Evolutionary conservation across 2,888 invertebrate genomes (phyloP), one percentile per base, ranked within the genome.

Genomic region (Eilema depressum): DNA sequence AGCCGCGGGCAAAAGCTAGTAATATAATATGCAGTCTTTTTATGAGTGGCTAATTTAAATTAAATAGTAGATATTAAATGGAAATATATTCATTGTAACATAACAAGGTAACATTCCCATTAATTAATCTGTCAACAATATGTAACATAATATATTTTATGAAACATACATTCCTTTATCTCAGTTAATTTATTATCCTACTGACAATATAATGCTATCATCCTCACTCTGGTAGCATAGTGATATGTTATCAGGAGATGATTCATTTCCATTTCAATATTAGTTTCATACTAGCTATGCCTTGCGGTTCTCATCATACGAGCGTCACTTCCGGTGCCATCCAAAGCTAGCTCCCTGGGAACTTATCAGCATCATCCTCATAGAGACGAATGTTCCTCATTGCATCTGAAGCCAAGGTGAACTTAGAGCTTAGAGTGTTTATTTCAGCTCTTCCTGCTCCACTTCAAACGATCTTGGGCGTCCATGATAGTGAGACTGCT

Each of bases 191-290:
- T 57, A 66, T 66, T 57, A 57, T 66, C 66, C 57, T 33, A 11
- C 23, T 30, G 65, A 8, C 20, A 30, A 4, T 57, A 25, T 4
- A 33, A 53, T 30, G 33, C 20, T 83, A 76, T 79, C 81, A 82
- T 78, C 81, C 80, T 77, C 73, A 77, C 69, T 78, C 69, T 73
- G 68, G 74, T 73, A 75, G 75, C 69, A 69, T 63, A 37, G 30
- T 73, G 78, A 80, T 82, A 82, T 75, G 77, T 76, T 80, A 83
- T 81, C 82, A 79, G 7, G 14, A 65, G 53, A 74, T 87, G 86
- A 85, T 68, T 88, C 86, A 88, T 77, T 74, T 81, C 75, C 76
- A 79, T 74, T 63, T 73, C 1, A 25, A 37, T 57, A 23, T 62
- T 41, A 63, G 14, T 41, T 7, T 12, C 7, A 62, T 65, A n/a